Evolutionary conservation across 2,113 vertebrate species (phyloP).

Genomic region (Synchiropus splendidus): DNA sequence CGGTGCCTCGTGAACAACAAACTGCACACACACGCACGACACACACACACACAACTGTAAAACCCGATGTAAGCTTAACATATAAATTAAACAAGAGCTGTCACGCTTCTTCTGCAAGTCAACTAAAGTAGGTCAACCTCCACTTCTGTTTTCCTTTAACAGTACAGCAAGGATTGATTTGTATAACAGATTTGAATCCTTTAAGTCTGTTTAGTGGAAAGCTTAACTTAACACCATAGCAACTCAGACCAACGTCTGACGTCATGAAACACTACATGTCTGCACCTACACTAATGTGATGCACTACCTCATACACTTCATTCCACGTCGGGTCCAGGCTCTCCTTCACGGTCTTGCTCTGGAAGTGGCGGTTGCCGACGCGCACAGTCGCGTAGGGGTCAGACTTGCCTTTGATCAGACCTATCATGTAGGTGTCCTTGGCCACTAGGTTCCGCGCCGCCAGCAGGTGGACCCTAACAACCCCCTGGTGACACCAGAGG

Average conservation of each 20-base stretch:
- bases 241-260: no score
- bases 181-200: no score
- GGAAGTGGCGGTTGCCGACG: slow-evolving; percentile 68
- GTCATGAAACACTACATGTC: no score
- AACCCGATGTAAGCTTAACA: neutral
- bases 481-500: slow-evolving; percentile 66
- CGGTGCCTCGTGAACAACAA: slow-evolving; percentile 88
- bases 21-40: slow-evolving; percentile 52
- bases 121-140: no score
- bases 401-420: slow-evolving; percentile 84
- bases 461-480: slow-evolving; percentile 79
- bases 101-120: no score
- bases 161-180: no score
- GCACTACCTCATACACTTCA: slow-evolving; percentile 85
- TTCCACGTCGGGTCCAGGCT: slow-evolving; percentile 83
- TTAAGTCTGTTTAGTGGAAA: no score
- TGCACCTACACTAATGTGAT: neutral
- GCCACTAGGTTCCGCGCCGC: slow-evolving; percentile 80
- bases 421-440: slow-evolving; percentile 81
- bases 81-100: no score
- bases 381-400: slow-evolving; percentile 81
- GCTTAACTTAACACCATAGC: no score
- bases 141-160: no score
- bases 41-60: neutral
- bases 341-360: slow-evolving; percentile 80